phyloP scores from a whole-genome alignment of 92 coral and sea anemone genomes.

The Porites evermanni region DNA sequence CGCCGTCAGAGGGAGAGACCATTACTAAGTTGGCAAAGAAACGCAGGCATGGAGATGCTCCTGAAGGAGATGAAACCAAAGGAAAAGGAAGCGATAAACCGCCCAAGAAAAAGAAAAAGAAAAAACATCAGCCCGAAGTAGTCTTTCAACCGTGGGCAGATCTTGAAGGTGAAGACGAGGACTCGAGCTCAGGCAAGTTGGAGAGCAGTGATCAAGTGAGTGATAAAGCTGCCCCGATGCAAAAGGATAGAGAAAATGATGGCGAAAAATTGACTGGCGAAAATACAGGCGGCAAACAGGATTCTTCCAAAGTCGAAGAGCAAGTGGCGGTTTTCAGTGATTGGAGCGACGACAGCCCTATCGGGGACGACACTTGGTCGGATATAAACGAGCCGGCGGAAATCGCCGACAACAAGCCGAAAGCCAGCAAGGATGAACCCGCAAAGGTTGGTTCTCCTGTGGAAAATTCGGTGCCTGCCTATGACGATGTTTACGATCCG shows the following conservation, averaged over 20 bases:
- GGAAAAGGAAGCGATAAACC: slow-evolving; percentile 80
- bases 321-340: slow-evolving; percentile 83
- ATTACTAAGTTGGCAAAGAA: slow-evolving; percentile 68
- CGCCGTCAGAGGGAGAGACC: slow-evolving; percentile 27
- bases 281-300: slow-evolving; percentile 13
- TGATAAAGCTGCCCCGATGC: slow-evolving; percentile 17
- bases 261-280: slow-evolving; percentile 32
- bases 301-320: slow-evolving; percentile 31
- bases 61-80: slow-evolving; percentile 65
- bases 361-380: slow-evolving; percentile 81
- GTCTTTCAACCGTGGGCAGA: slow-evolving; percentile 94
- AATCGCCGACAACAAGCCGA: slow-evolving; percentile 62
- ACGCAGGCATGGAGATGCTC: slow-evolving; percentile 58
- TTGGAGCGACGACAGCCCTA: slow-evolving; percentile 97
- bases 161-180: slow-evolving; percentile 82
- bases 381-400: slow-evolving; percentile 72
- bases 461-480: slow-evolving; percentile 67
- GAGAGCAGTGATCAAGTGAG: slow-evolving; percentile 24
- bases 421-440: background rate
- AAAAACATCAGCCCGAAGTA: slow-evolving; percentile 88
- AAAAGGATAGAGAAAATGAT: slow-evolving; percentile 20
- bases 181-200: slow-evolving; percentile 5
- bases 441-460: slow-evolving; percentile 33
- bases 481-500: slow-evolving; percentile 98
- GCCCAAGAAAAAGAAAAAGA: slow-evolving; percentile 87